phyloP scores from a whole-genome alignment of 2,113 vertebrate species.

The Heterotilapia buettikoferi region DNA sequence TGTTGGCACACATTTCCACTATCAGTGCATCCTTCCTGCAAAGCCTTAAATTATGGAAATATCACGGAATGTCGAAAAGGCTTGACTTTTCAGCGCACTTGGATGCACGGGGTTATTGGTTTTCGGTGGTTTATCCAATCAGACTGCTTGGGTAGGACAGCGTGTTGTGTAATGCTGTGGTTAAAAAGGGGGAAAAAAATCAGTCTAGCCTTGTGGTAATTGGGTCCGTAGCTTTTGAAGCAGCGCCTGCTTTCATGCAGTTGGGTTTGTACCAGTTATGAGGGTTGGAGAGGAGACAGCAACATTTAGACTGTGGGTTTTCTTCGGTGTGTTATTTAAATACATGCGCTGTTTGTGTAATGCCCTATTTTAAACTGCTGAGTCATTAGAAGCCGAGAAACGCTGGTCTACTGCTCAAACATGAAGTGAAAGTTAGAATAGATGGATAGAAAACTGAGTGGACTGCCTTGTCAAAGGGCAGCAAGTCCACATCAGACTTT shows the following conservation, averaged over 20 bases:
- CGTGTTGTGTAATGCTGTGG: neutral
- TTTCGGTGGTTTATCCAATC: neutral
- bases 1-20: neutral
- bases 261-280: constrained; percentile 2
- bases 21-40: neutral
- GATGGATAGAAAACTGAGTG: neutral
- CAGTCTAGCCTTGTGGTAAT: neutral
- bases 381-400: constrained; percentile 20
- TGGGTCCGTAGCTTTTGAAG: neutral
- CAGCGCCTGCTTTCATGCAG: neutral
- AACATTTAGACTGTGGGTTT: constrained; percentile 45
- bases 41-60: neutral
- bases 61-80: neutral
- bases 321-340: constrained; percentile 38
- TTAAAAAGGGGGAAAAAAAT: neutral
- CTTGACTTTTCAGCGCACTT: neutral
- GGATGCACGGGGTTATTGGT: neutral
- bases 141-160: neutral
- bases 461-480: neutral
- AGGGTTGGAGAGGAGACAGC: constrained; percentile 14
- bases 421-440: neutral
- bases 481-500: neutral
- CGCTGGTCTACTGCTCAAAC: neutral
- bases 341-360: constrained; percentile 25
- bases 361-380: constrained; percentile 54